phyloP scores from a whole-genome alignment of 53 echinoderm and acorn worm species.

The Mesocentrotus franciscanus region DNA sequence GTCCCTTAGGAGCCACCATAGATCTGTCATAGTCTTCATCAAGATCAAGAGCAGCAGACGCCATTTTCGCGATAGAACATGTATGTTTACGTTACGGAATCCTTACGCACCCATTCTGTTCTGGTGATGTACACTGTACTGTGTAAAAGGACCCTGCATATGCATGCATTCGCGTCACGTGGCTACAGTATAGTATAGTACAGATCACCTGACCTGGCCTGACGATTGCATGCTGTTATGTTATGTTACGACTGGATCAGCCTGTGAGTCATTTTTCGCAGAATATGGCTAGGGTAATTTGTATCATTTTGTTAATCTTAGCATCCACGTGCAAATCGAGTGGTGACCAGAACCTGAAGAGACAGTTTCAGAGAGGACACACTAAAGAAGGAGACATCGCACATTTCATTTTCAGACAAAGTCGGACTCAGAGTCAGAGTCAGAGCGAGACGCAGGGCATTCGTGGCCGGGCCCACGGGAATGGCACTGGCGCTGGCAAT shows the following conservation, averaged over 20 bases:
- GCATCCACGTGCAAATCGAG: not conserved
- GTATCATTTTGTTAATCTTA: not conserved
- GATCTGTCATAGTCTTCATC: not conserved
- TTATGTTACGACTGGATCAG: not conserved
- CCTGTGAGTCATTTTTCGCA: not conserved
- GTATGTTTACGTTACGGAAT: too few species aligned
- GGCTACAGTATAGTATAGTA: not conserved
- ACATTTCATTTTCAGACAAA: not conserved
- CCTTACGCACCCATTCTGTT: too few species aligned
- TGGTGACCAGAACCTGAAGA: not conserved
- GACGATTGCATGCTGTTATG: too few species aligned
- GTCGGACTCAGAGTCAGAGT: not conserved
- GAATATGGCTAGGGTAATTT: not conserved
- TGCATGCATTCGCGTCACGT: not conserved
- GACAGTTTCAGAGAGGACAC: not conserved
- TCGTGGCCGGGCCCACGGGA: not conserved
- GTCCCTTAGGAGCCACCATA: too few species aligned
- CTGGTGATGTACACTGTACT: too few species aligned
- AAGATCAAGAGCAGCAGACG: not conserved
- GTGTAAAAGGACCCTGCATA: too few species aligned
- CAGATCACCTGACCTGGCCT: not conserved
- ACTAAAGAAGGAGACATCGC: not conserved
- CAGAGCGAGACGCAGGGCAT: not conserved
- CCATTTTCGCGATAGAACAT: not conserved
- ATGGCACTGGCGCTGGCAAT: not conserved